Conservation (phyloP, 1,140 invertebrate genomes). For the Gonatopus flavifemur region DNA sequence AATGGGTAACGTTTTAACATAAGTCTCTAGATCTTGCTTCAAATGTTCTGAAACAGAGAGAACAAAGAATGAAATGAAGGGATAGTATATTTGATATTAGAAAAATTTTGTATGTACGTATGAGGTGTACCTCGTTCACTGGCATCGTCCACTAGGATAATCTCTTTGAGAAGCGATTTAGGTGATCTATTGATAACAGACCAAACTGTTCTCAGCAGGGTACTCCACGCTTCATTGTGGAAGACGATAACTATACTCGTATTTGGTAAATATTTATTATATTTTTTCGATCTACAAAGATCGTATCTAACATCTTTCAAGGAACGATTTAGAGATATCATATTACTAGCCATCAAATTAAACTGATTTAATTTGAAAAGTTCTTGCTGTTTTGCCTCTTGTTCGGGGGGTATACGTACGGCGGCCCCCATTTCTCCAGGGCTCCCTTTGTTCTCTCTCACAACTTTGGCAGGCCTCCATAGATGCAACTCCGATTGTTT, state of each 20-base stretch:
- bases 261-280: conserved; percentile 76
- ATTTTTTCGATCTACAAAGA: conserved; percentile 77
- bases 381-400: conserved; percentile 87
- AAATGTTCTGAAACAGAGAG: conserved; percentile 78
- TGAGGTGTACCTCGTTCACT: conserved; percentile 92
- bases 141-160: conserved; percentile 94
- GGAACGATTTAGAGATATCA: conserved; percentile 95
- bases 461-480: conserved; percentile 72
- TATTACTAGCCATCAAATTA: conserved; percentile 96
- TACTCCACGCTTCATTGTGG: conserved; percentile 98
- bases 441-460: conserved; percentile 67
- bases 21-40: conserved; percentile 85
- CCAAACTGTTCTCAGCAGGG: conserved; percentile 91
- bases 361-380: conserved; percentile 99
- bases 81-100: no score
- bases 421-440: conserved; percentile 89
- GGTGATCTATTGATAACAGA: conserved; percentile 95
- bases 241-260: conserved; percentile 96
- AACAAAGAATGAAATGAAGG: neutral
- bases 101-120: no score
- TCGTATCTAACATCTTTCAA: conserved; percentile 92
- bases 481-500: conserved; percentile 62
- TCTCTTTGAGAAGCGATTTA: conserved; percentile 81
- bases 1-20: conserved; percentile 82
- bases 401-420: conserved; percentile 81